Evolutionary conservation across 2,797 vertebrate genomes (phyloP).

Genomic region (Molossus alvarezi): DNA sequence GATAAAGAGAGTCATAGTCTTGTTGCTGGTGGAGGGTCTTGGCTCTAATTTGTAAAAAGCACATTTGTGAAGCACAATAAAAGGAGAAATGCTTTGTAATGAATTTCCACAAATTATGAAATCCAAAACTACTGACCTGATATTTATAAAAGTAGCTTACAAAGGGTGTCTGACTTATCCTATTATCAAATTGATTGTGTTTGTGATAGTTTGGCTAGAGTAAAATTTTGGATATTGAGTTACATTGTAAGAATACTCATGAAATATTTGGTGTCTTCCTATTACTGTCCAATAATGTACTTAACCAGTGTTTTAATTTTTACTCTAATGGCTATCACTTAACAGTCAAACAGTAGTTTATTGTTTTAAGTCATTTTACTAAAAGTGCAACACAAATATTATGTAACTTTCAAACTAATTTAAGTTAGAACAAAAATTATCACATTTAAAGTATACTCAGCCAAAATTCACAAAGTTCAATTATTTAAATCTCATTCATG

Average conservation of each 20-base stretch:
- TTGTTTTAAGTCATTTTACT: background rate
- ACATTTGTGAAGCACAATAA: background rate
- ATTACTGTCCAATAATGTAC: background rate
- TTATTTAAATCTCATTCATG: background rate
- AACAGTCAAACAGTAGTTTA: background rate
- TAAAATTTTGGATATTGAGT: background rate
- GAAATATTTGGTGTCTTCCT: background rate
- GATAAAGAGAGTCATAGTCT: background rate
- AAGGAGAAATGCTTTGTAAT: background rate
- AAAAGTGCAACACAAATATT: background rate
- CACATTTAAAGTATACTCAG: background rate
- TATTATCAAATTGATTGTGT: background rate
- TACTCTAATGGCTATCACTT: background rate
- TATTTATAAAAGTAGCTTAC: background rate
- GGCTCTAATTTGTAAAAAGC: background rate
- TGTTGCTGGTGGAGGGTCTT: background rate
- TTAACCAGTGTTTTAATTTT: background rate
- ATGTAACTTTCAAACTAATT: background rate
- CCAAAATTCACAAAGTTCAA: background rate
- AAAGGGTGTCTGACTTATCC: background rate
- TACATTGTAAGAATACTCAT: background rate
- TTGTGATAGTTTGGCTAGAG: background rate
- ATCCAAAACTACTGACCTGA: background rate
- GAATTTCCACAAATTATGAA: background rate
- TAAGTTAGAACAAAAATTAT: background rate